These are phyloP conservation scores for Prolemur simus DNA, from an alignment of 2,113 vertebrate species.

Conservation along the genomic window DNA sequence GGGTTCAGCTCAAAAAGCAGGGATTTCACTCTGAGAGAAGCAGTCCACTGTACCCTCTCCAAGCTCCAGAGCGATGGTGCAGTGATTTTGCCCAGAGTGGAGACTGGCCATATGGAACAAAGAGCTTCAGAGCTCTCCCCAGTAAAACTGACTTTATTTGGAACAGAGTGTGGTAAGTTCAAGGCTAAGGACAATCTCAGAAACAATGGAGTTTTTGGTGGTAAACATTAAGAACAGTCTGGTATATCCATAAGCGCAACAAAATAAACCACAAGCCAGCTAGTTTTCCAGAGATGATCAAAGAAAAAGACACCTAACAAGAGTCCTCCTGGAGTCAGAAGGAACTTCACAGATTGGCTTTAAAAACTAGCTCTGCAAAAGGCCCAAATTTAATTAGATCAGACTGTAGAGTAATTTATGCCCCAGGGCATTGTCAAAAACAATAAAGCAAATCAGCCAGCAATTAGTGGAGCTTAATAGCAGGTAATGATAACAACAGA, in stretches of 20 bases:
- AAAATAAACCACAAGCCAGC: neutral
- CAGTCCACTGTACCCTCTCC: neutral
- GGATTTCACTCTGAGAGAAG: neutral
- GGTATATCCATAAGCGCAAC: neutral
- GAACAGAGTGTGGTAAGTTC: neutral
- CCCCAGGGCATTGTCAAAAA: neutral
- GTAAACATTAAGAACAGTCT: neutral
- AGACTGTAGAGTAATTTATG: neutral
- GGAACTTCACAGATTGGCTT: neutral
- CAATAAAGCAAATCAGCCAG: neutral
- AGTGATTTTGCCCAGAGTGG: neutral
- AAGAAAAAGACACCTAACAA: neutral
- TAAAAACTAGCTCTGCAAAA: neutral
- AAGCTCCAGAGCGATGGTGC: neutral
- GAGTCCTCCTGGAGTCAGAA: neutral
- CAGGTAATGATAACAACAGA: neutral
- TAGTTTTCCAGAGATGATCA: neutral
- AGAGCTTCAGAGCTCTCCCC: neutral
- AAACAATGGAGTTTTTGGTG: neutral
- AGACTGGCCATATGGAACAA: neutral
- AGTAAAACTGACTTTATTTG: neutral
- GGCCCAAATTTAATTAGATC: neutral
- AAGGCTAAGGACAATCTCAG: neutral
- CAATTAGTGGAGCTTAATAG: neutral
- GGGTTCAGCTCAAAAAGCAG: neutral